These are phyloP conservation scores for Galaxea fascicularis DNA, from an alignment of 92 coral and sea anemone species.

Conservation along the genomic window DNA sequence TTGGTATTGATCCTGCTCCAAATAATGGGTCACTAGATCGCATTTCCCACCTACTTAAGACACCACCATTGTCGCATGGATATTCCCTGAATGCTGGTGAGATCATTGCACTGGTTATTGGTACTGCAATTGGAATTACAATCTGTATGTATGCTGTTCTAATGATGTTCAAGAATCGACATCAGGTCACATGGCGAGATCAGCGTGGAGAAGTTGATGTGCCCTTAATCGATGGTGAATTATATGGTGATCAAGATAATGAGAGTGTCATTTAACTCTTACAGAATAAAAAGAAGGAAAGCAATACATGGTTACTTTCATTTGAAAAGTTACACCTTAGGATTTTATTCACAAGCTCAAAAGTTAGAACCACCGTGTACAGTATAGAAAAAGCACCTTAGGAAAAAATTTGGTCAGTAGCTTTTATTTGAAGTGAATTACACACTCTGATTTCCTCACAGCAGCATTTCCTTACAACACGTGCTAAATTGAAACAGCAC, in stretches of 20 bases:
- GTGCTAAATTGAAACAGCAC: too few relatives aligned
- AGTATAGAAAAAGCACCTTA: too few relatives aligned
- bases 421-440: too few relatives aligned
- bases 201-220: conserved; percentile 16
- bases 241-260: conserved; percentile 29
- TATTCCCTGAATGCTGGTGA: conserved; percentile 30
- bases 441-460: too few relatives aligned
- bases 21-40: conserved; percentile 74
- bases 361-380: too few relatives aligned
- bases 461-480: too few relatives aligned
- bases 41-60: conserved; percentile 53
- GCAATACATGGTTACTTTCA: neutral
- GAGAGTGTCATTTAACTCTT: conserved; percentile 19
- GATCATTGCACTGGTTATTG: conserved; percentile 37
- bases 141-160: conserved; percentile 36
- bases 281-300: too few relatives aligned
- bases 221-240: conserved; percentile 24
- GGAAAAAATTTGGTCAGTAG: too few relatives aligned
- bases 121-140: conserved; percentile 31
- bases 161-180: conserved; percentile 18
- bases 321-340: too few relatives aligned
- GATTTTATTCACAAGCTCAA: too few relatives aligned
- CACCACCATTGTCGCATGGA: conserved; percentile 3
- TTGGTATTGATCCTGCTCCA: conserved; percentile 68
- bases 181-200: neutral